Conservation (phyloP, 64 coral and sea anemone species). For the Montipora efflorescens region DNA sequence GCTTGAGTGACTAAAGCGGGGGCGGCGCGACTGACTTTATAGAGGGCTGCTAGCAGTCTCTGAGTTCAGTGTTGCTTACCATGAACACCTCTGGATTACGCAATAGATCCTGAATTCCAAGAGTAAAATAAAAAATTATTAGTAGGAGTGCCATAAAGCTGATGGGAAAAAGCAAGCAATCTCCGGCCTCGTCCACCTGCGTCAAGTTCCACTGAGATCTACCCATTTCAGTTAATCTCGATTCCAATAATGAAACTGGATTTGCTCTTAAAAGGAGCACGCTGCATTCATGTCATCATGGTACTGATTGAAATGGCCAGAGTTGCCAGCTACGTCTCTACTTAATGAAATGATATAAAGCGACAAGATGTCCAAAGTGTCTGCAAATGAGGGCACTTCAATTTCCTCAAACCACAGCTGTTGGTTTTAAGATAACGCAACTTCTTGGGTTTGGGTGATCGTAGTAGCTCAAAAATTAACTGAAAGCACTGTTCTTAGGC, state of each 20-base stretch:
- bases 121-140: not conserved
- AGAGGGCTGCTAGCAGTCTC: too few species aligned
- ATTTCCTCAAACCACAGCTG: not conserved
- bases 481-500: too few species aligned
- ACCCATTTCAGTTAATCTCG: too few species aligned
- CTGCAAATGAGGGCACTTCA: not conserved
- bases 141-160: too few species aligned
- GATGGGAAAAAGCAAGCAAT: too few species aligned
- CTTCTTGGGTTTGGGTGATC: slow-evolving; percentile 5
- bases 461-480: not conserved
- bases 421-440: not conserved
- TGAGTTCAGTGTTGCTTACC: not conserved
- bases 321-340: too few species aligned
- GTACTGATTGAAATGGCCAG: not conserved
- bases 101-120: slow-evolving; percentile 48
- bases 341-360: not conserved
- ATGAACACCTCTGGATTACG: slow-evolving; percentile 60
- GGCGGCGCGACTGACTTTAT: too few species aligned
- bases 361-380: not conserved
- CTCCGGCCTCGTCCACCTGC: too few species aligned
- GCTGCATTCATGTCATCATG: not conserved
- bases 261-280: not conserved
- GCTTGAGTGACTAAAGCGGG: too few species aligned
- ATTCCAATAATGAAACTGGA: slow-evolving; percentile 46
- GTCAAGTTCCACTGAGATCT: slow-evolving; percentile 7